A percentile compares a stretch with the other conserved stretches of the same genome.
phyloP scores from a whole-genome alignment of 2,888 invertebrate genomes.

The Drosophila neutralis region DNA sequence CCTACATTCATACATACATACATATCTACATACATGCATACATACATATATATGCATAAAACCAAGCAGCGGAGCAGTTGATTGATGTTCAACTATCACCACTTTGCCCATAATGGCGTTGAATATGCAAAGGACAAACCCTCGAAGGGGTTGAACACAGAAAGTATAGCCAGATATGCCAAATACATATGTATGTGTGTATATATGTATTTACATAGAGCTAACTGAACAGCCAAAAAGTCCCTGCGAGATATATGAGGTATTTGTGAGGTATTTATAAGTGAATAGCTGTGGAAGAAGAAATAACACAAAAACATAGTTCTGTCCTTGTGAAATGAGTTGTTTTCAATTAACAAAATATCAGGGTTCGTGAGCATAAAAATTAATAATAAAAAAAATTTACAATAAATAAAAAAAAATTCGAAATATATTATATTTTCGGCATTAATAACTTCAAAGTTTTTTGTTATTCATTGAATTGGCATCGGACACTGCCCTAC shows the following conservation, averaged over 20 bases:
- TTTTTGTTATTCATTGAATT: not conserved
- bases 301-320: not conserved
- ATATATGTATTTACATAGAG: not conserved
- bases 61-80: conserved; percentile 25
- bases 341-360: not conserved
- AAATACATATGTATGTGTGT: not conserved
- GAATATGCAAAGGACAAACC: conserved; percentile 15
- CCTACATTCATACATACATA: not conserved
- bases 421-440: not conserved
- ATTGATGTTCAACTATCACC: conserved; percentile 59
- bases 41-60: not conserved
- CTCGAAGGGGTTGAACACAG: conserved; percentile 24
- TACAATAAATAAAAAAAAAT: not conserved
- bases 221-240: not conserved
- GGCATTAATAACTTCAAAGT: not conserved
- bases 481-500: not conserved
- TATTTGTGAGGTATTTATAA: not conserved
- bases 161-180: not conserved
- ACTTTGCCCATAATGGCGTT: conserved; percentile 16
- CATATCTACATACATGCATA: conserved; percentile 2
- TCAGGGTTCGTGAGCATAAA: not conserved
- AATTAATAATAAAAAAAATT: not conserved
- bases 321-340: not conserved
- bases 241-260: not conserved
- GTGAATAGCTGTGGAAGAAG: not conserved